Percentiles rank a stretch among this genome's conserved stretches.
These are phyloP conservation scores for Drosophila meridionalis DNA, from an alignment of 2,888 invertebrate genomes.

Conservation along the genomic window DNA sequence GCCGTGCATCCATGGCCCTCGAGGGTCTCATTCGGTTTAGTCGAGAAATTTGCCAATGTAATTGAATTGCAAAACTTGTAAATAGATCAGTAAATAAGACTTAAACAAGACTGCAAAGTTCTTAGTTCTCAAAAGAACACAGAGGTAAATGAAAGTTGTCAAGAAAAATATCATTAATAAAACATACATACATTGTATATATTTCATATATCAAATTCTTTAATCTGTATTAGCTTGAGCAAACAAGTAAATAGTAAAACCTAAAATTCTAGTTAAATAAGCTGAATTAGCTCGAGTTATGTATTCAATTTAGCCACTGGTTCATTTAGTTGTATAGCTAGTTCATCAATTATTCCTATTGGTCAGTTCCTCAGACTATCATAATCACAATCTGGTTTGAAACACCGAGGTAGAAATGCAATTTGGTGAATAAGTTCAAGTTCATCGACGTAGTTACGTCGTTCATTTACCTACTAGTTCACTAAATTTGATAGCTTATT, in stretches of 20 bases:
- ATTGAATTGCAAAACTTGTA: conserved; percentile 70
- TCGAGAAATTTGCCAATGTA: conserved; percentile 41
- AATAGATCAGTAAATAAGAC: conserved; percentile 35
- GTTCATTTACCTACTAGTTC: not conserved
- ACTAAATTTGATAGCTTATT: not conserved
- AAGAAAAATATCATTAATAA: not conserved
- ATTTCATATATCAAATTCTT: not conserved
- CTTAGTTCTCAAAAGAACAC: conserved; percentile 8
- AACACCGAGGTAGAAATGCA: too few relatives aligned
- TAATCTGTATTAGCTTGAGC: not conserved
- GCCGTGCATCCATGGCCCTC: conserved; percentile 28
- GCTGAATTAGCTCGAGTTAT: not conserved
- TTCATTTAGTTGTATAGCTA: too few relatives aligned
- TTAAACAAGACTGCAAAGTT: conserved; percentile 49
- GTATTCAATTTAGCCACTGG: too few relatives aligned
- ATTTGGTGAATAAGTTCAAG: not conserved
- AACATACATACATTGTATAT: not conserved
- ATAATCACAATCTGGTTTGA: too few relatives aligned
- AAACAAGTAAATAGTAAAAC: not conserved
- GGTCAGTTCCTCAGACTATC: too few relatives aligned
- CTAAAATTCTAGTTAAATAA: not conserved
- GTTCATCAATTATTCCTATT: too few relatives aligned
- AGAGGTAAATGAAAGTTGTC: not conserved
- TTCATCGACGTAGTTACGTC: not conserved
- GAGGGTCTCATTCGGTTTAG: conserved; percentile 44